Base-by-base conservation (phyloP, 2,797 vertebrate genomes). In the Gobionotothen gibberifrons region DNA sequence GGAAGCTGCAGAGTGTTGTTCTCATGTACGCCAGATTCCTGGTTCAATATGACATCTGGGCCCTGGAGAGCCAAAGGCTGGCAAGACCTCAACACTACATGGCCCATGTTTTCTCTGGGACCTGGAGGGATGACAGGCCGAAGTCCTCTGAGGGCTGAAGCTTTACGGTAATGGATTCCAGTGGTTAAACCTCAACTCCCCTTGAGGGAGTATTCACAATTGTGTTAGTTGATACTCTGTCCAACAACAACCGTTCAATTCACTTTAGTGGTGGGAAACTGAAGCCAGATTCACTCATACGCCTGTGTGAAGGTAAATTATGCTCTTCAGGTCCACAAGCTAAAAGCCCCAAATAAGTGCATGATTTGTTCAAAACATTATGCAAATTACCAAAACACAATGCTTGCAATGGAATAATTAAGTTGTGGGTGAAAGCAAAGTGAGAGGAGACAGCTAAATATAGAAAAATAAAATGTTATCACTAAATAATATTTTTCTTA, bases 311-410 rank as follows among this genome's bases (percentile, higher is more conserved):
- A 69, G 43, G 67, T n/a, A 84, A 80, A 85, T 86, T 84, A 88
- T 65, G 14, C 76, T 81, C 71, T 83, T 74, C 63, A 83, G 65
- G 74, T 87, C 43, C 48, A 81, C 36, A 57, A 77, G 59, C 69
- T 89, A 87, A 90, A 87, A 90, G 82, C 84, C 59, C 29, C 7
- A 71, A 78, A 81, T 85, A 67, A 83, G 57, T 55, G 63, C 47
- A 62, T 36, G 32, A 81, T 78, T 76, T 79, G 54, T 78, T 70
- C 2, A 40, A 69, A 76, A 67, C 40, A 42, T 40, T 60, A 16
- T 70, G 64, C 51, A 84, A 79, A 86, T 85, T 12, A 79, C 10
- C 26, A 16, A 60, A 81, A 72, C 48, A 74, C n/a, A 52, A 29
- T 64, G 59, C 46, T 26, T 59, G 36, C 12, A 32, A 53, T 46